Evolutionary conservation across 2,797 vertebrate genomes (phyloP), one percentile per base, ranked within the genome.

Genomic region (Lepidocolaptes lacrymiger): DNA sequence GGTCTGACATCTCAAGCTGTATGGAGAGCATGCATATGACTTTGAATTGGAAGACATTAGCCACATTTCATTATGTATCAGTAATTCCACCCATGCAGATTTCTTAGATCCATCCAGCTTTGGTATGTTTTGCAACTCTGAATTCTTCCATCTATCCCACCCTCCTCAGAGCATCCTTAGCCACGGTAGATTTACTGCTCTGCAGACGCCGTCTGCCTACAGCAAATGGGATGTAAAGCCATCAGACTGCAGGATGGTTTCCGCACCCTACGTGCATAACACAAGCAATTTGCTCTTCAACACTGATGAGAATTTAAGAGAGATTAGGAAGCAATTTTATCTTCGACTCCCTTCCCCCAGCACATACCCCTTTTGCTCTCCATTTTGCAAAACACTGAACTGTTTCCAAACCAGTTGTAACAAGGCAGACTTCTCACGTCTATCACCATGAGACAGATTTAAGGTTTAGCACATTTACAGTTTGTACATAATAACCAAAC

Each of bases 21-120:
- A 32, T 0, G 0, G 24, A 46, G 22, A 64, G n/a, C 0, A 0
- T 1, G 10, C 17, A 4, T 2, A 5, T 0, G 2, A 20, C 55
- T 77, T 32, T 3, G 9, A 37, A 89, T 27, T 19, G 20, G 22
- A 87, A 82, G 68, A 36, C 18, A 21, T 17, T 4, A 66, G 36
- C 79, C 13, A 49, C 19, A 7, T 75, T 88, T 87, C 22, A 32
- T 28, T 61, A 69, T 27, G 19, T 22, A 73, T 16, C 64, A 36
- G 2, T 39, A 58, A 72, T 49, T 67, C 12, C 6, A 14, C 16
- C 44, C 30, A 7, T 1, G 3, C 5, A 21, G 34, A 63, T 39
- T 74, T 58, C 59, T n/a, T 27, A 63, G 36, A 30, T 13, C 24
- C 46, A 37, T 11, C 54, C 52, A 87, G 64, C n/a, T 79, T 55